These are phyloP conservation scores for Verasper variegatus DNA, from an alignment of 2,113 vertebrate species.

Conservation along the genomic window DNA sequence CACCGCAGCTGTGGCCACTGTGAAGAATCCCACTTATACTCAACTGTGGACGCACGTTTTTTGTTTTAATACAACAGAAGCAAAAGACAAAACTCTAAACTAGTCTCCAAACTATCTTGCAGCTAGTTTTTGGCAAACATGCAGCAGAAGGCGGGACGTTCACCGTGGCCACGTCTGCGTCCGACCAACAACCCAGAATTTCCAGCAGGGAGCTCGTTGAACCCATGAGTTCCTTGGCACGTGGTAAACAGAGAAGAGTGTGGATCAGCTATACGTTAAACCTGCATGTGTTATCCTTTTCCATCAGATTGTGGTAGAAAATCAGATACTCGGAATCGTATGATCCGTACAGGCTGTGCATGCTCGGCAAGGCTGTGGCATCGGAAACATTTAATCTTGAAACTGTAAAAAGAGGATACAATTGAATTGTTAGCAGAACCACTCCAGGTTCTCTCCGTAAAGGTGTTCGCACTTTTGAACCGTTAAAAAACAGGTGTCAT, in stretches of 20 bases:
- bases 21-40: not conserved
- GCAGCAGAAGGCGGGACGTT: slow-evolving; percentile 3
- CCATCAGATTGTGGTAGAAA: not conserved
- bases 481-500: not conserved
- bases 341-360: not conserved
- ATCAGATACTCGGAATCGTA: not conserved
- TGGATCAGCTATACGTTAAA: not conserved
- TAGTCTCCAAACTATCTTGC: not conserved
- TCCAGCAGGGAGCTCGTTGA: slow-evolving; percentile 17
- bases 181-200: not conserved
- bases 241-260: slow-evolving; percentile 58
- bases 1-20: slow-evolving; percentile 23
- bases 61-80: not conserved
- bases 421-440: not conserved
- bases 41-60: not conserved
- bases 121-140: slow-evolving; percentile 22
- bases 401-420: not conserved
- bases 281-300: not conserved
- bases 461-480: not conserved
- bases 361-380: slow-evolving; percentile 12
- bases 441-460: not conserved
- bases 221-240: slow-evolving; percentile 79
- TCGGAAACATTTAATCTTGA: not conserved
- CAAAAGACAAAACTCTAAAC: not conserved
- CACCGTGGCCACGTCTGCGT: slow-evolving; percentile 35